Conservation (phyloP, 2,888 invertebrate species). For the Cerastis rubricosa region DNA sequence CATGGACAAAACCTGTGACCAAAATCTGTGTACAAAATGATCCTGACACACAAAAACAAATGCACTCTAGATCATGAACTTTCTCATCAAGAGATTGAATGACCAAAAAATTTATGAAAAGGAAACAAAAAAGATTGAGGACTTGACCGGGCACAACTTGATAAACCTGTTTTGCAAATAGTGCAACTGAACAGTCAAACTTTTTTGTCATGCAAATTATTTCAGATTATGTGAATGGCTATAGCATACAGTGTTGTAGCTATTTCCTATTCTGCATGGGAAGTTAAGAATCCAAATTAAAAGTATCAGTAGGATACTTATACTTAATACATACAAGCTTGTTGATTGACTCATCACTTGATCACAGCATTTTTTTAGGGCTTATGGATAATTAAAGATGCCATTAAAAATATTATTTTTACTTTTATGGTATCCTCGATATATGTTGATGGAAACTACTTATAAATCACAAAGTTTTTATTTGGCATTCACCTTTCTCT, state of each 20-base stretch:
- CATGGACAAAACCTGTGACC: too few relatives aligned
- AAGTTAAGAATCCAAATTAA: neutral
- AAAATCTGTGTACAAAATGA: too few relatives aligned
- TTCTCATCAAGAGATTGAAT: neutral
- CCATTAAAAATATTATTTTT: neutral
- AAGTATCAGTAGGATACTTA: neutral
- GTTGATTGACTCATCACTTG: slow-evolving; percentile 14
- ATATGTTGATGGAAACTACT: neutral
- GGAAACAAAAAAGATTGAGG: neutral
- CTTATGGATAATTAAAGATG: neutral
- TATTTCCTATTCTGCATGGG: neutral
- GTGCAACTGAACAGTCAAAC: neutral
- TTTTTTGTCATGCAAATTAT: neutral
- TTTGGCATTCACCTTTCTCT: neutral
- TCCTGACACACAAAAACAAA: neutral
- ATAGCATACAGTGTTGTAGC: neutral
- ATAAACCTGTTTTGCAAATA: slow-evolving; percentile 10
- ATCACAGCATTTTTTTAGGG: neutral
- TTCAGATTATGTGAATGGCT: neutral
- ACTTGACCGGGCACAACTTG: neutral
- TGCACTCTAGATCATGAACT: neutral
- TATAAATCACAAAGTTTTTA: neutral
- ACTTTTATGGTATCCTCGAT: neutral
- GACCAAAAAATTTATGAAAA: neutral
- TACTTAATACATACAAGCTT: neutral